These are phyloP conservation scores for Isotomurus palustris DNA, from an alignment of 2,888 invertebrate species.

Conservation along the genomic window DNA sequence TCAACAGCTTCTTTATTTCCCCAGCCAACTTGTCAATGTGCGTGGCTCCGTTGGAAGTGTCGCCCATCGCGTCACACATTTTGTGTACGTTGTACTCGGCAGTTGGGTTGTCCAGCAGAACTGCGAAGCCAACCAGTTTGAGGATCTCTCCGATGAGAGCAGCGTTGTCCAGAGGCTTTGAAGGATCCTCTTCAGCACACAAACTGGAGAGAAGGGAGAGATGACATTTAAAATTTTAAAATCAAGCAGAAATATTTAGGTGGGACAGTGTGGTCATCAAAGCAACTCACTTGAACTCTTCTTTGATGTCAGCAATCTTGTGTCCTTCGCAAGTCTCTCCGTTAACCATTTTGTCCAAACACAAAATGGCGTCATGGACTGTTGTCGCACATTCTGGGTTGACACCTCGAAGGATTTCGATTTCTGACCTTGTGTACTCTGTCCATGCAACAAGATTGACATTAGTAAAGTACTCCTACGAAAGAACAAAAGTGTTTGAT, in stretches of 20 bases:
- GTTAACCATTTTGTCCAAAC: conserved; percentile 18
- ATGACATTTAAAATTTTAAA: neutral
- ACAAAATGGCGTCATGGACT: conserved; percentile 19
- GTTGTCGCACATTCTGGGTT: conserved; percentile 24
- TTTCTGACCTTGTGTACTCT: conserved; percentile 23
- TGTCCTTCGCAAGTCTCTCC: conserved; percentile 21
- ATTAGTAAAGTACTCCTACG: neutral
- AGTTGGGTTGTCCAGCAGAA: conserved; percentile 23
- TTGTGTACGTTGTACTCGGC: neutral
- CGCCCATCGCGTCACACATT: conserved; percentile 1
- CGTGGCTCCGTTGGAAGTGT: neutral
- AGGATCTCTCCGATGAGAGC: conserved; percentile 19
- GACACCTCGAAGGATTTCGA: conserved; percentile 15
- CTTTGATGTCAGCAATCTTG: conserved; percentile 18
- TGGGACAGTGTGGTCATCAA: too few species aligned
- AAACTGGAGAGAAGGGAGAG: conserved; percentile 14
- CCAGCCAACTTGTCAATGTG: neutral
- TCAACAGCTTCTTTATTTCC: neutral
- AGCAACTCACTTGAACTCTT: conserved; percentile 19
- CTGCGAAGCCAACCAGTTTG: conserved; percentile 22
- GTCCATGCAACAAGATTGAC: neutral
- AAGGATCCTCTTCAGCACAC: conserved; percentile 22
- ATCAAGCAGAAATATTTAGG: neutral
- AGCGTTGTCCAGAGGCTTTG: conserved; percentile 14
- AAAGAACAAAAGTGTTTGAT: neutral